Conservation (phyloP, 2,888 invertebrate species). For the Acheta domesticus region DNA sequence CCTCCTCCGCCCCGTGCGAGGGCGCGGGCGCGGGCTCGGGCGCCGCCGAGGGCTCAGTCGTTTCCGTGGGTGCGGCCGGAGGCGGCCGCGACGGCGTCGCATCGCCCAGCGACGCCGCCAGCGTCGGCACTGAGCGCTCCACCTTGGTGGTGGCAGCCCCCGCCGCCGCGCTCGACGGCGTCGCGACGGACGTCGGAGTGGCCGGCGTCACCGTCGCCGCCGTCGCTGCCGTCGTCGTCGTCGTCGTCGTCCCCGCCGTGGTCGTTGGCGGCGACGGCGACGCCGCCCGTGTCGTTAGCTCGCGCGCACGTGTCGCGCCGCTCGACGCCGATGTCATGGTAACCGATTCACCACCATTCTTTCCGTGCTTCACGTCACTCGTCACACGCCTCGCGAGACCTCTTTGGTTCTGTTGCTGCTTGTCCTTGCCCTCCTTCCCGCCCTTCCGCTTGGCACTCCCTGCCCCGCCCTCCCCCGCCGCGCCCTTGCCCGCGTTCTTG, state of each 20-base stretch:
- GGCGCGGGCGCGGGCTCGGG: too few species aligned
- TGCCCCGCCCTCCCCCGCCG: neutral
- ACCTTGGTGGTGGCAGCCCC: neutral
- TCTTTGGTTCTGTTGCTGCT: conserved; percentile 25
- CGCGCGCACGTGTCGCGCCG: neutral
- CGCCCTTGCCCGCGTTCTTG: too few species aligned
- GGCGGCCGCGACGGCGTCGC: conserved; percentile 11
- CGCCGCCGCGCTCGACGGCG: neutral
- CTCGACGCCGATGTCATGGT: neutral
- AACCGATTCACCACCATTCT: conserved; percentile 20
- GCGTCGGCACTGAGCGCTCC: neutral
- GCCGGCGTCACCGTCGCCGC: conserved; percentile 36
- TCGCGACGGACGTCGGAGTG: conserved; percentile 18
- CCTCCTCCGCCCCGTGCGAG: too few species aligned
- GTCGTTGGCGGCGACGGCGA: conserved; percentile 22
- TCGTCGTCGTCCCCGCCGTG: conserved; percentile 26
- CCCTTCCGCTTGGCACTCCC: neutral
- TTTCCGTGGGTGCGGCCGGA: neutral
- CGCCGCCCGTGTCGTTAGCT: conserved; percentile 18
- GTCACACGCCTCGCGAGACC: conserved; percentile 21
- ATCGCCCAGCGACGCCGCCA: neutral
- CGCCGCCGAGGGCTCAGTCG: neutral
- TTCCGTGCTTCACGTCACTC: neutral
- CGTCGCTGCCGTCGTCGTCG: too few species aligned
- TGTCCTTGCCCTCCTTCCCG: conserved; percentile 22